Evolutionary conservation across 2,797 vertebrate species (phyloP).

Genomic region (Mycteria americana): DNA sequence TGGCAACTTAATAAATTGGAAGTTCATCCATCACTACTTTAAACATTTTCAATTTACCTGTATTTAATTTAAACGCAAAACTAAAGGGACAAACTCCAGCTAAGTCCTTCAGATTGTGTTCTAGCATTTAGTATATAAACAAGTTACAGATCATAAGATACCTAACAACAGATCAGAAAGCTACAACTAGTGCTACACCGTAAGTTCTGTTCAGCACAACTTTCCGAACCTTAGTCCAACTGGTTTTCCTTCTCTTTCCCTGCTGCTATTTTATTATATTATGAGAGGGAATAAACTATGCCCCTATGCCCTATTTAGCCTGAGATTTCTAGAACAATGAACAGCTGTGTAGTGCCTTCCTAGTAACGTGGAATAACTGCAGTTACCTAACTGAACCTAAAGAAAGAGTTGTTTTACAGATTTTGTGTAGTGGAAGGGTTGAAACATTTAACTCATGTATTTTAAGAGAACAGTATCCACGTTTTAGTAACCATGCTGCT

Average conservation of each 20-base stretch:
- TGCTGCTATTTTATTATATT: not conserved
- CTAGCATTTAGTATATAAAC: not conserved
- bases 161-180: not conserved
- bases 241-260: not conserved
- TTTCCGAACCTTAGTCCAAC: not conserved
- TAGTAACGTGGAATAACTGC: not conserved
- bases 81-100: not conserved
- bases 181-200: not conserved
- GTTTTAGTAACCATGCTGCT: not conserved
- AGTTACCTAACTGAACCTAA: not conserved
- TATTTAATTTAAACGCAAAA: not conserved
- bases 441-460: not conserved
- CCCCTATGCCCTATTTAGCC: not conserved
- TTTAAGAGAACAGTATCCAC: not conserved
- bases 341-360: not conserved
- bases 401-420: no score
- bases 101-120: not conserved
- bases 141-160: not conserved
- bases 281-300: not conserved
- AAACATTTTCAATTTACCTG: not conserved
- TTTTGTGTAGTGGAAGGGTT: not conserved
- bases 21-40: not conserved
- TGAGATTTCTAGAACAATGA: not conserved
- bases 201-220: not conserved
- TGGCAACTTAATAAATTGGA: not conserved